Percentiles rank a stretch among this genome's conserved stretches.
These are phyloP conservation scores for Dipodomys stephensi DNA, from an alignment of 2,113 vertebrate species.

Conservation along the genomic window DNA sequence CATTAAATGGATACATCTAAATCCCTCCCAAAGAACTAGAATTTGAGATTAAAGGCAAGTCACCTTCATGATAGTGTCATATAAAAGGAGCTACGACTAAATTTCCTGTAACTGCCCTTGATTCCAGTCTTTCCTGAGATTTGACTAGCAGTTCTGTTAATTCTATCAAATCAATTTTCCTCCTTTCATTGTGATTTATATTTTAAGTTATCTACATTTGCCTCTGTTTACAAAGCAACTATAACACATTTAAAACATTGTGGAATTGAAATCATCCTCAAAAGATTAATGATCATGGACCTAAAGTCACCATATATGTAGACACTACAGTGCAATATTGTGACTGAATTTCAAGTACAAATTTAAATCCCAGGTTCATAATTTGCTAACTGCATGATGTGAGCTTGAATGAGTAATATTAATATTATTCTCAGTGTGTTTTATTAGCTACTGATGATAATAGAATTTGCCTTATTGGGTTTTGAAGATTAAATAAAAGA, in stretches of 20 bases:
- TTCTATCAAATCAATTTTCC: background rate
- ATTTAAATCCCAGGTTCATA: background rate
- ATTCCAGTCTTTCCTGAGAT: background rate
- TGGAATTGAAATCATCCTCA: background rate
- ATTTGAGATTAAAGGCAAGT: background rate
- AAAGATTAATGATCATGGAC: background rate
- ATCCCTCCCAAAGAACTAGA: background rate
- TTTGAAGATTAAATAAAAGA: constrained; percentile 14
- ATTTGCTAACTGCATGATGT: background rate
- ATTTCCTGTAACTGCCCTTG: background rate
- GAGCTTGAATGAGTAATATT: background rate
- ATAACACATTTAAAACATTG: background rate
- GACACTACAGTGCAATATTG: background rate
- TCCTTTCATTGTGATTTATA: background rate
- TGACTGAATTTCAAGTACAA: background rate
- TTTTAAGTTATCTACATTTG: background rate
- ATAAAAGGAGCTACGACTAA: background rate
- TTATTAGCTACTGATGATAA: background rate
- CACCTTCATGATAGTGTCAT: background rate
- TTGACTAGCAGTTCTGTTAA: background rate
- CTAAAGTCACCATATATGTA: background rate
- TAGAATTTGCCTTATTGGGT: background rate
- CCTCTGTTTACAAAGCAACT: background rate
- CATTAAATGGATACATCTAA: background rate
- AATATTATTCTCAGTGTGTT: constrained; percentile 3